phyloP scores from a whole-genome alignment of 2,797 vertebrate genomes.

The Glyptemys insculpta region DNA sequence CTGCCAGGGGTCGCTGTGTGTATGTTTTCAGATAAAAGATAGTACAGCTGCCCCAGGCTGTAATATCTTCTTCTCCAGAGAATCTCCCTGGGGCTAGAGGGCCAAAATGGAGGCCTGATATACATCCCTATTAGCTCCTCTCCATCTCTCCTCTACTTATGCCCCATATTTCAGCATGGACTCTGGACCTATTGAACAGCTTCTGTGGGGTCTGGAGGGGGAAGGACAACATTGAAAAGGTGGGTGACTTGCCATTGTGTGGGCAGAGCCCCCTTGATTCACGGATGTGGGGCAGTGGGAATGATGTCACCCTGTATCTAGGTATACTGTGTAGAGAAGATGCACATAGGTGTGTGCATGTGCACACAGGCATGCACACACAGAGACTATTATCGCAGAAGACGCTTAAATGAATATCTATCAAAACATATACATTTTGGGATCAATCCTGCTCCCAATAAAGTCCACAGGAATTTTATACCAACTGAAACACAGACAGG shows the following conservation, averaged over 20 bases:
- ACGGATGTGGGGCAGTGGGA: background rate
- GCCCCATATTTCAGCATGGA: background rate
- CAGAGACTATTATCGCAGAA: background rate
- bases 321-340: background rate
- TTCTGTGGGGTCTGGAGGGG: background rate
- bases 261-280: background rate
- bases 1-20: background rate
- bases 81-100: background rate
- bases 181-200: background rate
- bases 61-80: background rate
- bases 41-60: background rate
- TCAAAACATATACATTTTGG: rapidly evolving
- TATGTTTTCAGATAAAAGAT: background rate
- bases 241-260: background rate
- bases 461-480: background rate
- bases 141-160: background rate
- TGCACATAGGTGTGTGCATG: no score
- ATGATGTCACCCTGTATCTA: background rate
- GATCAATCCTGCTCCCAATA: background rate
- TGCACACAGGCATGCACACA: rapidly evolving
- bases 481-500: background rate
- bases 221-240: background rate
- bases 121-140: background rate
- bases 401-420: background rate
- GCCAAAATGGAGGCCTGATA: background rate